A percentile compares a stretch with the other conserved stretches of the same genome.
Conservation (phyloP, 2,113 vertebrate genomes). For the Toxotes chatareus region DNA sequence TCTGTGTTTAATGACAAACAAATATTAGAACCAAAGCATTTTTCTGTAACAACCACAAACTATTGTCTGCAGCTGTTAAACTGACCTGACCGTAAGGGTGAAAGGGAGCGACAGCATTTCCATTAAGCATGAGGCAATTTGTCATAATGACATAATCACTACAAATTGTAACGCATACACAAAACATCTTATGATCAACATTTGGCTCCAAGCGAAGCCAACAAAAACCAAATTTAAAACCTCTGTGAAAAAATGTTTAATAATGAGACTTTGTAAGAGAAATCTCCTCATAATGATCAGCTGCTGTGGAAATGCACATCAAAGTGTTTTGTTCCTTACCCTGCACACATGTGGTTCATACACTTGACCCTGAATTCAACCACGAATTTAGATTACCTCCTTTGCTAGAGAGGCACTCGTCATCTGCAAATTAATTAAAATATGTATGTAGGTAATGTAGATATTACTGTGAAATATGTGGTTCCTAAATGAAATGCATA, state of each 20-base stretch:
- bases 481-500: slow-evolving; percentile 6
- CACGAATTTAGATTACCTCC: background rate
- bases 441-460: background rate
- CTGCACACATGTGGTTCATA: background rate
- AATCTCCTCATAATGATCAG: slow-evolving; percentile 6
- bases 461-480: background rate
- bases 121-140: slow-evolving; percentile 54
- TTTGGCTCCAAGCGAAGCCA: slow-evolving; percentile 45
- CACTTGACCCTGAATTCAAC: background rate
- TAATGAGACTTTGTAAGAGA: slow-evolving; percentile 3
- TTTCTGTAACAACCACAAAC: background rate
- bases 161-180: slow-evolving; percentile 42
- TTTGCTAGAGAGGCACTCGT: background rate
- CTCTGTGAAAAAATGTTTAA: slow-evolving; percentile 13
- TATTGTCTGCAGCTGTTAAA: slow-evolving; percentile 22
- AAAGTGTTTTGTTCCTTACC: background rate
- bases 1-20: background rate
- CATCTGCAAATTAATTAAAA: slow-evolving; percentile 1
- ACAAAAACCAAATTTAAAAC: slow-evolving; percentile 50
- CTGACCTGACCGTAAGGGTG: background rate
- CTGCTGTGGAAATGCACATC: slow-evolving; percentile 1
- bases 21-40: background rate
- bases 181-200: slow-evolving; percentile 25
- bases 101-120: slow-evolving; percentile 11
- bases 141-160: slow-evolving; percentile 46